Conservation (phyloP, 1,140 invertebrate species). For the Drosophila ironensis region DNA sequence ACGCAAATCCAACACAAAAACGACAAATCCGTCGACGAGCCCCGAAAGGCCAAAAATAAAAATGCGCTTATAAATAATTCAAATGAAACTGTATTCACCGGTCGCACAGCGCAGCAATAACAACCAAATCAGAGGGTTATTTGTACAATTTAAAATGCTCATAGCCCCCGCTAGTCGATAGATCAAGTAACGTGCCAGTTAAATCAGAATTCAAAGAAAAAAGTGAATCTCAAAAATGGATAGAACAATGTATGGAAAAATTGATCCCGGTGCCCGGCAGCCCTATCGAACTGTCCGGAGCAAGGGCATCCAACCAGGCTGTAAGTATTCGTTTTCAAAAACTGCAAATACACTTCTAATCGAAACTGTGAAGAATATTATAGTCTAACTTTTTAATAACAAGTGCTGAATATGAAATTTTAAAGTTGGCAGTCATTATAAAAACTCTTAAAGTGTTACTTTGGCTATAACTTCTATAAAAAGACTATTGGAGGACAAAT, state of each 20-base stretch:
- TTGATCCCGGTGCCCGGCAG: conserved; percentile 89
- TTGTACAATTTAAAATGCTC: conserved; percentile 11
- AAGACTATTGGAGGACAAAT: no score
- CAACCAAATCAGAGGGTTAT: conserved; percentile 8
- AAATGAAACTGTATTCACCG: conserved; percentile 33
- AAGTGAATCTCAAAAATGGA: conserved; percentile 84
- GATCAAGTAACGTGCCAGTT: conserved; percentile 34
- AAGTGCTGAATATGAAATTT: no score
- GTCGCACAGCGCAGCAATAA: conserved; percentile 8
- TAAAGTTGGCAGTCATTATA: no score
- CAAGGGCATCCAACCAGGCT: conserved; percentile 91
- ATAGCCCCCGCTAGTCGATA: conserved; percentile 12
- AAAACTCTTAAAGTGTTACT: no score
- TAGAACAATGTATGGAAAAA: conserved; percentile 92
- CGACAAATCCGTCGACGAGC: conserved; percentile 68
- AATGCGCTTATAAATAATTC: conserved; percentile 75
- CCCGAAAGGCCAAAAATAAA: conserved; percentile 73
- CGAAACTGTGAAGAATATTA: no score
- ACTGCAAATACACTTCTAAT: no score
- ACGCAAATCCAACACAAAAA: conserved; percentile 63
- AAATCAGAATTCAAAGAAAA: conserved; percentile 6
- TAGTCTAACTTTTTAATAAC: no score
- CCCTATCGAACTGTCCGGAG: conserved; percentile 89
- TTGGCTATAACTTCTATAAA: no score
- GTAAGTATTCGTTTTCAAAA: conserved; percentile 85